Evolutionary conservation across 35 echinoderm and acorn worm species (phyloP).

Genomic region (Hemicentrotus pulcherrimus): DNA sequence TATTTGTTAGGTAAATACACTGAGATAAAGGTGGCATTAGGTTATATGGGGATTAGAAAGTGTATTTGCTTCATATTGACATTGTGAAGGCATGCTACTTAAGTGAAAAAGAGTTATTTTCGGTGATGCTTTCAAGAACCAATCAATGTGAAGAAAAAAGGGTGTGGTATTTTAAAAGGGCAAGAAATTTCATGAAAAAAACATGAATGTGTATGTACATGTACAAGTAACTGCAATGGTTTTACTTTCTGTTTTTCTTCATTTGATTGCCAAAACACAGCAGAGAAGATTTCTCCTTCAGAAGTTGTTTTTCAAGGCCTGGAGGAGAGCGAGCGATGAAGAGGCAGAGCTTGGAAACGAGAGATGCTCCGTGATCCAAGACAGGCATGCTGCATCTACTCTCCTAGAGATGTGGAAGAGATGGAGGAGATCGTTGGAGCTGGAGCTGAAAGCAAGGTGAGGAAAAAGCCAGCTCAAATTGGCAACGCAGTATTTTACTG

Average conservation of each 20-base stretch:
- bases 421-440: constrained; percentile 21
- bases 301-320: constrained; percentile 23
- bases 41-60: too few relatives aligned
- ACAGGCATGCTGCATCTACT: neutral
- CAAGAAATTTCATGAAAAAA: too few relatives aligned
- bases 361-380: constrained; percentile 16
- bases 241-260: neutral
- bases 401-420: neutral
- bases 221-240: neutral
- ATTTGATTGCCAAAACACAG: constrained; percentile 11
- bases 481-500: too few relatives aligned
- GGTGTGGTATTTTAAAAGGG: too few relatives aligned
- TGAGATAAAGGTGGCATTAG: too few relatives aligned
- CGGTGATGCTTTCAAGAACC: too few relatives aligned
- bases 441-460: constrained; percentile 15
- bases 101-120: too few relatives aligned
- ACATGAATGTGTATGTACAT: too few relatives aligned
- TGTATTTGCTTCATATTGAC: too few relatives aligned
- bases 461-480: neutral
- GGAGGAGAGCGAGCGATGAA: constrained; percentile 23
- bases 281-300: constrained; percentile 25
- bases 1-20: too few relatives aligned
- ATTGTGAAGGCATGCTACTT: too few relatives aligned
- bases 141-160: too few relatives aligned
- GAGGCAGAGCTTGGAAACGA: neutral